phyloP scores from a whole-genome alignment of 2,113 vertebrate species.

The Alosa alosa region DNA sequence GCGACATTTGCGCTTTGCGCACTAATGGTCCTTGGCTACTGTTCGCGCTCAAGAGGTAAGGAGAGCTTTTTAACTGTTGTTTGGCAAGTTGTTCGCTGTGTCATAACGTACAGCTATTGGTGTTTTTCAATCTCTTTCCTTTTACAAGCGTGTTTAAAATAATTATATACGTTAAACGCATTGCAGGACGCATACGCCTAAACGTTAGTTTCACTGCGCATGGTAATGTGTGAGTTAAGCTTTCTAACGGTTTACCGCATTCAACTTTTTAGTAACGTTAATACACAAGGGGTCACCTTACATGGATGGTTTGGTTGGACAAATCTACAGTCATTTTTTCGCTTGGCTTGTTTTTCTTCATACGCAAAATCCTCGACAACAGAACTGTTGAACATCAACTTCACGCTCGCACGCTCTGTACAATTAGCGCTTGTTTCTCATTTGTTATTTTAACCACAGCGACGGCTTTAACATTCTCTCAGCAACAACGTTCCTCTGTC shows the following conservation, averaged over 20 bases:
- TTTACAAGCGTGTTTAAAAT: neutral
- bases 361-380: no score
- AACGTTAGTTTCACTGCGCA: neutral
- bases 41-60: conserved; percentile 53
- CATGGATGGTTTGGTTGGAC: neutral
- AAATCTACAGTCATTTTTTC: neutral
- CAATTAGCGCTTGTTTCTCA: neutral
- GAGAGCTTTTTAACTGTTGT: neutral
- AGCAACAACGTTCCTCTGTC: neutral
- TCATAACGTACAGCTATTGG: neutral
- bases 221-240: neutral
- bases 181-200: neutral
- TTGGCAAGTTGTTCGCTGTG: neutral
- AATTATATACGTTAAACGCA: neutral
- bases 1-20: conserved; percentile 52
- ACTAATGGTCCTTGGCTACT: conserved; percentile 53
- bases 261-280: neutral
- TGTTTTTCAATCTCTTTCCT: neutral
- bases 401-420: neutral
- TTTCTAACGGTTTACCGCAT: neutral
- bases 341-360: neutral
- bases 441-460: neutral
- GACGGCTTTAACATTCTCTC: neutral
- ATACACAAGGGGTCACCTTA: neutral
- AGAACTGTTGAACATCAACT: neutral